Conservation (phyloP, 2,797 vertebrate genomes). For the Brachyrhaphis roseni region DNA sequence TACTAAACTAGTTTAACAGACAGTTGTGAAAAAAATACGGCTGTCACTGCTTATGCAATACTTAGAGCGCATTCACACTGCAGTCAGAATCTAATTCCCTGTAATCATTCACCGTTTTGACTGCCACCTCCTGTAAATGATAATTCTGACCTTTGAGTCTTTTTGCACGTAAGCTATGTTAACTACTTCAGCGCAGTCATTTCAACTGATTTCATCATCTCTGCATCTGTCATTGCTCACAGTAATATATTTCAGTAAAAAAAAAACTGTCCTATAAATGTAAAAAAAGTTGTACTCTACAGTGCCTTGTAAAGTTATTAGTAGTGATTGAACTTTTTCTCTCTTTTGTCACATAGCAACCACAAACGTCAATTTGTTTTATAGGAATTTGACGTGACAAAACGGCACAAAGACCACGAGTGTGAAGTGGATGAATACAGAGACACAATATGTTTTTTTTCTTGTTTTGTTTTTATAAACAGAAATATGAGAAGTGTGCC, state of each 20-base stretch:
- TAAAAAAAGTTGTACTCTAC: neutral
- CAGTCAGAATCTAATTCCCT: neutral
- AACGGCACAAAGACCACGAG: neutral
- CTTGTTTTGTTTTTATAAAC: neutral
- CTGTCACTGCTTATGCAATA: slow-evolving; percentile 7
- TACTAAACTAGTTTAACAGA: slow-evolving; percentile 12
- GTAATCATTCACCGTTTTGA: neutral
- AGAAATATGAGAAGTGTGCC: neutral
- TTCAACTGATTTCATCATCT: neutral
- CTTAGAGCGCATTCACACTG: neutral
- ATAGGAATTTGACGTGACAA: neutral
- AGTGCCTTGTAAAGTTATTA: slow-evolving; percentile 3
- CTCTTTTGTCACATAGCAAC: neutral
- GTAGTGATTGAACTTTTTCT: neutral
- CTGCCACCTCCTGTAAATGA: slow-evolving; percentile 1
- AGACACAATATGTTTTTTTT: neutral
- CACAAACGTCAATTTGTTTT: neutral
- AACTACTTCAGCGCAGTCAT: neutral
- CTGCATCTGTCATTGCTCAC: neutral
- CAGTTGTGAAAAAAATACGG: slow-evolving; percentile 1
- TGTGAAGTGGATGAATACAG: slow-evolving; percentile 6
- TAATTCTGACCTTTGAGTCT: slow-evolving; percentile 4
- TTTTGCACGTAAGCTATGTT: neutral
- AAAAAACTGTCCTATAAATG: neutral
- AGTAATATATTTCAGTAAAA: neutral